Evolutionary conservation across 2,797 vertebrate genomes (phyloP), one percentile per base, ranked within the genome.

Genomic region (Bovichtus variegatus): DNA sequence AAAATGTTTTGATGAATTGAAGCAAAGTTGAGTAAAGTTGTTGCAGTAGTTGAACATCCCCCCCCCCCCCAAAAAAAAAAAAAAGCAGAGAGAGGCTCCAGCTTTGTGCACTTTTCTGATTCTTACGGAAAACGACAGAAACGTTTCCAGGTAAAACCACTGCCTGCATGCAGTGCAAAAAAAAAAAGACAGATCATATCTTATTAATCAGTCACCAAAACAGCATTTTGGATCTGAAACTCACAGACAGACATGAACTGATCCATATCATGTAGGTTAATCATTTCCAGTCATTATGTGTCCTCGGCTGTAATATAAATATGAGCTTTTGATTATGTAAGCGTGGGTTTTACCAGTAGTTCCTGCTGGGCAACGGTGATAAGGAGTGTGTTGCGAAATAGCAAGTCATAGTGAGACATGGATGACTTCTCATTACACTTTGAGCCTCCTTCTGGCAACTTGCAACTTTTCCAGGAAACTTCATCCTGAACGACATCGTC

Each of bases 341-440:
- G 5, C 2, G 0, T 3, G n/a, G 43, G 19, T 66, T 76, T 68
- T 9, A 76, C 41, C 15, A 5, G 5, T 8, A 9, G 3, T 25
- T 50, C 4, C 0, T 29, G 6, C 29, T 10, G 12, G 1, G n/a
- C 8, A 1, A 8, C 10, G 19, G 4, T 38, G 51, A 82, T 46
- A 70, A 71, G 50, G 44, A 51, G 21, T 3, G 25, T 65, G 53
- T 7, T 47, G 68, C 54, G 31, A 91, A 2, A 19, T 8, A 38
- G 65, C 78, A 80, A 87, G 88, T 91, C 89, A 91, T 41, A 2
- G 65, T 82, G 82, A 84, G 27, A 80, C 59, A 47, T 34, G 16
- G 29, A 43, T 43, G 59, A 81, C 53, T 51, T 60, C 60, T 23
- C 50, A 47, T 51, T 19, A 23, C 18, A 47, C 9, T 7, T 3